A percentile compares a stretch with the other conserved stretches of the same genome.
Evolutionary conservation across 2,113 vertebrate species (phyloP).

Genomic region (Pelvicachromis taeniatus): DNA sequence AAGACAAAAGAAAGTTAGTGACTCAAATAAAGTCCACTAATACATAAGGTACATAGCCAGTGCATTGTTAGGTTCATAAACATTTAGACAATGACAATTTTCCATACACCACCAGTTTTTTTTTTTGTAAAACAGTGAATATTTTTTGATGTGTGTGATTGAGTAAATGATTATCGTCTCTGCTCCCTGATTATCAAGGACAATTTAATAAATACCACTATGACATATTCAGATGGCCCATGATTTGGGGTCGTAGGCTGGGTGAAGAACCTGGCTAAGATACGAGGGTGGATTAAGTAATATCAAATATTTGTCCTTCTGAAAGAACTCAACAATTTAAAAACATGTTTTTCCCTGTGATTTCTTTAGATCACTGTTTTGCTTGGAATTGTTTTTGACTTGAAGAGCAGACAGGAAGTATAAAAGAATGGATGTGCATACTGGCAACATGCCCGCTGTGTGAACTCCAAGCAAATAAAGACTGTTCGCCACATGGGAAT

Average conservation of each 20-base stretch:
- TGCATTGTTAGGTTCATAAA: too few species aligned
- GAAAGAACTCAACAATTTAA: not conserved
- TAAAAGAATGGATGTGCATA: not conserved
- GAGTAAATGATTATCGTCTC: not conserved
- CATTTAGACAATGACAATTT: not conserved
- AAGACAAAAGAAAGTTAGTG: too few species aligned
- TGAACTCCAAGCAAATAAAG: conserved; percentile 17
- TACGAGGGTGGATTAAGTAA: not conserved
- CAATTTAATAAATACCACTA: not conserved
- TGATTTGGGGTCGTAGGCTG: not conserved
- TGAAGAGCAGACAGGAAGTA: not conserved
- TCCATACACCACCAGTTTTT: not conserved
- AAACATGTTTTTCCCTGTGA: not conserved
- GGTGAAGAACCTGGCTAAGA: not conserved
- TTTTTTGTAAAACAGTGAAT: not conserved
- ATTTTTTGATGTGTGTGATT: not conserved
- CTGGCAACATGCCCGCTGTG: not conserved
- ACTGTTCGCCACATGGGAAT: conserved; percentile 40
- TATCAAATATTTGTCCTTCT: not conserved
- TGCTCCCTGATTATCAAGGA: not conserved
- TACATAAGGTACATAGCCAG: too few species aligned
- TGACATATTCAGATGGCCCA: not conserved
- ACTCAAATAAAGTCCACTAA: too few species aligned
- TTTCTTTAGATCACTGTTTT: not conserved
- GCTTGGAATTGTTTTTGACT: not conserved